These are phyloP conservation scores for Halocynthia aurantium DNA, from an alignment of 23 tunicate genomes.

Conservation along the genomic window DNA sequence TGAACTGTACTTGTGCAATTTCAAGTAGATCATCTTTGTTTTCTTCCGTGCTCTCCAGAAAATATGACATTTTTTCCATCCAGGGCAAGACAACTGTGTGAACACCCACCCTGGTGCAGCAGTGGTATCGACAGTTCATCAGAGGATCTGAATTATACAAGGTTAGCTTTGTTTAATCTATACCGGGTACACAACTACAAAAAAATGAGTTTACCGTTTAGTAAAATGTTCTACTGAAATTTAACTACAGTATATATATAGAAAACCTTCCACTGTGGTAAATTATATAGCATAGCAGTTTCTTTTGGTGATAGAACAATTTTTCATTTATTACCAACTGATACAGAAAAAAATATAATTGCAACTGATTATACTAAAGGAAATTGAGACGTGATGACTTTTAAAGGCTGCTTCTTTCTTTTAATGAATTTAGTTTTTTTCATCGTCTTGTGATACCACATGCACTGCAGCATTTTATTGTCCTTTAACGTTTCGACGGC, in stretches of 20 bases:
- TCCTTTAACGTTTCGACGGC: conserved; percentile 12
- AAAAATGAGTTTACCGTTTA: background rate
- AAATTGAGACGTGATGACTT: conserved; percentile 20
- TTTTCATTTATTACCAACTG: background rate
- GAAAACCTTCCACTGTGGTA: too few relatives aligned
- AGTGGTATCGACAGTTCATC: conserved; percentile 66
- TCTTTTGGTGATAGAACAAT: background rate
- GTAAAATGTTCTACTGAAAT: too few relatives aligned
- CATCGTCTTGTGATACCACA: conserved; percentile 25
- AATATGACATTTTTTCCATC: conserved; percentile 57
- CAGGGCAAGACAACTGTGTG: conserved; percentile 92
- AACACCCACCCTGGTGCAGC: conserved; percentile 80
- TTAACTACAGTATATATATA: too few relatives aligned
- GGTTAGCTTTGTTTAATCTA: too few relatives aligned
- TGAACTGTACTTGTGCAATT: conserved; percentile 29
- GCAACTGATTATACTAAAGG: background rate
- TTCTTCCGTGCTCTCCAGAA: conserved; percentile 45
- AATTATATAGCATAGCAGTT: background rate
- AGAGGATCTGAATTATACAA: conserved; percentile 48
- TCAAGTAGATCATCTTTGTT: conserved; percentile 36
- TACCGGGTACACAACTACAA: too few relatives aligned
- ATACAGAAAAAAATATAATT: background rate
- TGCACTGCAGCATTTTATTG: conserved; percentile 1
- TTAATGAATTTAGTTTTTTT: conserved; percentile 8
- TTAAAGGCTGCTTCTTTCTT: conserved; percentile 14